Evolutionary conservation across 2,888 invertebrate species (phyloP).

Genomic region (Malacosoma neustria): DNA sequence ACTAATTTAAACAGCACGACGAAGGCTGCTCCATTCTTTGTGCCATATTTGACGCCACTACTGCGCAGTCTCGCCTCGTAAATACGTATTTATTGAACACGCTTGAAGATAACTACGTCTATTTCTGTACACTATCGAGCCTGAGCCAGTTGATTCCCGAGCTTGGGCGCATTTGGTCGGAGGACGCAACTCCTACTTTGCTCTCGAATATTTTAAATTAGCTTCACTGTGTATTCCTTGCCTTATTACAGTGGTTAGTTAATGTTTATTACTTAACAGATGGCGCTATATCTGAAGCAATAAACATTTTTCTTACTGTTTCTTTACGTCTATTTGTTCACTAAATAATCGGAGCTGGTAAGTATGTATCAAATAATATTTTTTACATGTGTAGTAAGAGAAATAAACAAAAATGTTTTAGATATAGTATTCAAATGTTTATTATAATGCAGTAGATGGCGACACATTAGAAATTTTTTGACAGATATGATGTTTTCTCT

Average conservation of each 20-base stretch:
- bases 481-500: too few relatives aligned
- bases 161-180: background rate
- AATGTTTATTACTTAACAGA: constrained; percentile 10
- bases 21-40: constrained; percentile 10
- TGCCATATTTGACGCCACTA: constrained; percentile 12
- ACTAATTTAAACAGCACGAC: background rate
- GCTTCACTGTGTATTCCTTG: background rate
- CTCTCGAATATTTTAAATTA: background rate
- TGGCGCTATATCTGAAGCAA: too few relatives aligned
- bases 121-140: constrained; percentile 15
- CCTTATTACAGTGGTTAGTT: background rate
- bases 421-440: too few relatives aligned
- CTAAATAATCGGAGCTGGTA: too few relatives aligned
- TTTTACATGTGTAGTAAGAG: too few relatives aligned
- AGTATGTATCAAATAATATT: too few relatives aligned
- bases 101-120: constrained; percentile 1
- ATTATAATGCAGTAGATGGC: too few relatives aligned
- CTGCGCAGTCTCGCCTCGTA: constrained; percentile 12
- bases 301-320: too few relatives aligned
- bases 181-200: background rate
- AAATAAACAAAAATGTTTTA: too few relatives aligned
- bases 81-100: background rate
- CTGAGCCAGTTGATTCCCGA: background rate
- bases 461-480: too few relatives aligned
- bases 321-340: too few relatives aligned